Evolutionary conservation across 2,888 invertebrate species (phyloP).

Genomic region (Catocala fraxini): DNA sequence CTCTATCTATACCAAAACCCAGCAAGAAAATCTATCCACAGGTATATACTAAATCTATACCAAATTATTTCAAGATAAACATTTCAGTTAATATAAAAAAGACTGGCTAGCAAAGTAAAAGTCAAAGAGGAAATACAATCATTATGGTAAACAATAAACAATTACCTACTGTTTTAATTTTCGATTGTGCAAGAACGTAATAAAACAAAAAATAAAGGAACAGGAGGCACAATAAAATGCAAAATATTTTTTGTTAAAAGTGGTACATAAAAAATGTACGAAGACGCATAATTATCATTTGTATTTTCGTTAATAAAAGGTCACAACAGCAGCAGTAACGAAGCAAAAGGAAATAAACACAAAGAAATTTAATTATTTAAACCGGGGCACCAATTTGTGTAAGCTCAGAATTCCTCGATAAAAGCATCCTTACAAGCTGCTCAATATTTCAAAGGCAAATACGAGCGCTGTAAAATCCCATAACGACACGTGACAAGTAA

Average conservation of each 20-base stretch:
- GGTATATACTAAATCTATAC: too few species aligned
- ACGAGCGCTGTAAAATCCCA: conserved; percentile 39
- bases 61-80: too few species aligned
- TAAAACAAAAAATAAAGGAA: not conserved
- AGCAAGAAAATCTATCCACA: too few species aligned
- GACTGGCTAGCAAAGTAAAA: too few species aligned
- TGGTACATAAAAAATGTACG: conserved; percentile 8
- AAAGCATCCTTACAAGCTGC: conserved; percentile 36
- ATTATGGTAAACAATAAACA: too few species aligned
- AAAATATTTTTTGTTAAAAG: conserved; percentile 7
- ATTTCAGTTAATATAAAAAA: too few species aligned
- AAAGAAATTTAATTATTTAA: conserved; percentile 35
- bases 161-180: too few species aligned
- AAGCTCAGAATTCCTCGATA: conserved; percentile 26
- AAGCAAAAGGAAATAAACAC: conserved; percentile 17
- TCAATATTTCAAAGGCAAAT: conserved; percentile 42
- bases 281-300: conserved; percentile 18
- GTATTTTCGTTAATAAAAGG: conserved; percentile 17
- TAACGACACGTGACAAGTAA: conserved; percentile 55
- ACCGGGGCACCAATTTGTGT: conserved; percentile 33
- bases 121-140: too few species aligned
- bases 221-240: conserved; percentile 5
- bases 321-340: conserved; percentile 12
- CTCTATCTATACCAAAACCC: too few species aligned
- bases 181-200: not conserved